Evolutionary conservation across 92 coral and sea anemone species (phyloP), one percentile per base, ranked within the genome.

Genomic region (Porites evermanni): DNA sequence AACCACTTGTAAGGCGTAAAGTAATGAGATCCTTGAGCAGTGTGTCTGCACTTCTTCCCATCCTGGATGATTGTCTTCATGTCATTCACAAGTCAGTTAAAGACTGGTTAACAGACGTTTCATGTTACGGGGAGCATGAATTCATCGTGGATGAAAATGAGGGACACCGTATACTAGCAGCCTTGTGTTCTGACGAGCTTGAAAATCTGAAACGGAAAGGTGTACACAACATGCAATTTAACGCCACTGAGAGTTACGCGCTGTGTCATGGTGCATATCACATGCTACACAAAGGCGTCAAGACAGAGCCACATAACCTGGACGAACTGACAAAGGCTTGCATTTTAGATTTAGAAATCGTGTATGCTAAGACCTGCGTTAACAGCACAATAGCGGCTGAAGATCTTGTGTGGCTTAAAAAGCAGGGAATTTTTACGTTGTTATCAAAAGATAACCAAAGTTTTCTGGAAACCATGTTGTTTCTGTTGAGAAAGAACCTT

Each of bases 81-180:
- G 78, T 85, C 56, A 80, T 89, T 74, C 95, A 92, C 72, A 92
- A 92, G 76, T 92, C 95, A 9, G 76, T 92, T 63, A 84, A 78
- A 7, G 95, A 92, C 32, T 92, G 93, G 95, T 83, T 92, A 16
- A 86, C 75, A 12, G 65, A 71, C 18, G 23, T 0, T 12, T 9
- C 52, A 2, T 71, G 50, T 63, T 82, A 69, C 74, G 86, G 73
- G 9, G 59, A 66, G n/a, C 94, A 84, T 17, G 66, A 65, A 11
- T 88, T 74, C 56, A 69, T 74, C 52, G 71, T 81, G 54, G 79
- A 86, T 1, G 90, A 82, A 70, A 72, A 61, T 3, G 59, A 85
- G 54, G 95, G 95, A 29, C 88, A 92, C 26, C 54, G 77, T 38
- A 64, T 78, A 8, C 93, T 92, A 29, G 74, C 83, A 17, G 53